Percentiles rank a stretch among this genome's conserved stretches.
These are phyloP conservation scores for Hippoglossus hippoglossus DNA, from an alignment of 2,797 vertebrate species.

Conservation along the genomic window DNA sequence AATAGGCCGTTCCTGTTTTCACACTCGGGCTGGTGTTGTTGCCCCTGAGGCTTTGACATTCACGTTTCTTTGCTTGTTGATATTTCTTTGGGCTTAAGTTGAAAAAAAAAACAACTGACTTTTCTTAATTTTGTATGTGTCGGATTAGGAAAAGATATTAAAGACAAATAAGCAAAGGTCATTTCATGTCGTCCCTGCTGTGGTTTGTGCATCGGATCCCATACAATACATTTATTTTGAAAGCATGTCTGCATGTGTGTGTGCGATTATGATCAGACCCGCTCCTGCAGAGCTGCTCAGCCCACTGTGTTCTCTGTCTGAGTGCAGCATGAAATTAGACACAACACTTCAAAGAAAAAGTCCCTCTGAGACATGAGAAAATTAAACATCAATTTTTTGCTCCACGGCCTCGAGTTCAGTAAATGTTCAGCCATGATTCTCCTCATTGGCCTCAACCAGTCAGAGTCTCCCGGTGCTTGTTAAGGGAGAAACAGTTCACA, in stretches of 20 bases:
- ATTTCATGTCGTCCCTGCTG: neutral
- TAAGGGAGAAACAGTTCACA: conserved; percentile 57
- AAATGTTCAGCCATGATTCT: conserved; percentile 70
- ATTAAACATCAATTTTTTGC: conserved; percentile 67
- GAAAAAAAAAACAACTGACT: conserved; percentile 5
- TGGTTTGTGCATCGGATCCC: neutral
- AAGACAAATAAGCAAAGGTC: neutral
- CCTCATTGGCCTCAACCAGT: conserved; percentile 55
- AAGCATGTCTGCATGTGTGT: neutral
- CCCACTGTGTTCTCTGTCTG: neutral
- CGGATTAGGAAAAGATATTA: neutral
- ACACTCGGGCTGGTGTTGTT: conserved; percentile 38
- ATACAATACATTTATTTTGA: neutral
- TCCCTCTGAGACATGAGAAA: conserved; percentile 51
- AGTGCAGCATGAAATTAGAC: conserved; percentile 48
- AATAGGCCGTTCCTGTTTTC: conserved; percentile 62
- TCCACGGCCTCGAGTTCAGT: conserved; percentile 62
- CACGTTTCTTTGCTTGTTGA: conserved; percentile 25
- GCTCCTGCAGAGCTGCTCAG: neutral
- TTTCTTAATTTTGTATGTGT: neutral
- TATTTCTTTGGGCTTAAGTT: conserved; percentile 23
- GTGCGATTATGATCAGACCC: neutral
- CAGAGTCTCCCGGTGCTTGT: conserved; percentile 63
- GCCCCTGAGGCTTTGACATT: conserved; percentile 36
- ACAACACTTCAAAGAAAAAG: conserved; percentile 44